Evolutionary conservation across 1,140 invertebrate species (phyloP).

Genomic region (Drosophila orosa): DNA sequence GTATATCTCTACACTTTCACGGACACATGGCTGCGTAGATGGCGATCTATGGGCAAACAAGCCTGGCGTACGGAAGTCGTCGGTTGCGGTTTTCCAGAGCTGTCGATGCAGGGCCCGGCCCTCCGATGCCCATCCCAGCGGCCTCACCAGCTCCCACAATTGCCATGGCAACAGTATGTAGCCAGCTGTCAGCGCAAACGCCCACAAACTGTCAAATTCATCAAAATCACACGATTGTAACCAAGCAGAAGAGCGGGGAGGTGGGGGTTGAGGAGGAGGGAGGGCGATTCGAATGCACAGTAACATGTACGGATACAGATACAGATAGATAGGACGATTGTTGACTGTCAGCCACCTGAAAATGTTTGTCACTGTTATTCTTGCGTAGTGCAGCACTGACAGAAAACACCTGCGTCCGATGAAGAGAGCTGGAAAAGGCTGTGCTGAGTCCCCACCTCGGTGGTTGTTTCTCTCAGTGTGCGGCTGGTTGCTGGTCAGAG

Average conservation of each 20-base stretch:
- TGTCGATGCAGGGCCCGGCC: constrained; percentile 36
- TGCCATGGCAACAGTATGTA: constrained; percentile 69
- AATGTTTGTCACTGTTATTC: constrained; percentile 62
- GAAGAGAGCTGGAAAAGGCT: background rate
- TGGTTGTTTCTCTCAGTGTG: constrained; percentile 28
- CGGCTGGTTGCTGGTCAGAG: constrained; percentile 20
- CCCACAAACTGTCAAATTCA: constrained; percentile 83
- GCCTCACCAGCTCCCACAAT: constrained; percentile 9
- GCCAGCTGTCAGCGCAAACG: constrained; percentile 81
- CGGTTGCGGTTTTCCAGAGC: constrained; percentile 75
- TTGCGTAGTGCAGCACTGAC: constrained; percentile 20
- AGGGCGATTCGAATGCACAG: constrained; percentile 9
- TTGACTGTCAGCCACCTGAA: constrained; percentile 71
- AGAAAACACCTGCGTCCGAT: background rate
- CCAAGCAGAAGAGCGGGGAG: constrained; percentile 21
- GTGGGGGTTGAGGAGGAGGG: background rate
- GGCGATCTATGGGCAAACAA: constrained; percentile 63
- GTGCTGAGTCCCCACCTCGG: background rate
- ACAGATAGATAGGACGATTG: constrained; percentile 59
- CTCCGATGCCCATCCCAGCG: background rate
- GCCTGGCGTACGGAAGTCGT: constrained; percentile 77
- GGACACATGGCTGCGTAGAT: constrained; percentile 22
- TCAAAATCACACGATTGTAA: constrained; percentile 82
- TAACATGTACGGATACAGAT: constrained; percentile 14
- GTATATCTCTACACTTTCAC: background rate